A percentile compares a stretch with the other conserved stretches of the same genome.
These are phyloP conservation scores for Apis laboriosa DNA, from an alignment of 1,140 invertebrate species.

Conservation along the genomic window DNA sequence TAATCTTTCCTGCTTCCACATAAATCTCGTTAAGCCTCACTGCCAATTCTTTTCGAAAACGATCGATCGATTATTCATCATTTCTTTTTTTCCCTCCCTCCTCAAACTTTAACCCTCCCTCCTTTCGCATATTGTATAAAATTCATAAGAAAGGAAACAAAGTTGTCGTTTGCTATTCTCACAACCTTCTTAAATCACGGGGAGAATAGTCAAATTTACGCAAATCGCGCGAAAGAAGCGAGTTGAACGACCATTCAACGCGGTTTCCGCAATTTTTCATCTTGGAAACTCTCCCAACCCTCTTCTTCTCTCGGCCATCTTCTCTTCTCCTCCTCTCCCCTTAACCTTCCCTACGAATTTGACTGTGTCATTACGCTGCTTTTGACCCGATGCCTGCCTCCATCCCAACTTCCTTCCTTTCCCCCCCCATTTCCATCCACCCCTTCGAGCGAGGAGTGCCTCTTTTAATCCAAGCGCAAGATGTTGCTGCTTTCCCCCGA, in stretches of 20 bases:
- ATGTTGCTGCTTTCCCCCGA: slow-evolving; percentile 59
- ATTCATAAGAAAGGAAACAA: background rate
- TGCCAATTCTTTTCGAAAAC: slow-evolving; percentile 15
- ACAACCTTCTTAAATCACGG: background rate
- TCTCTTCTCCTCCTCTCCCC: background rate
- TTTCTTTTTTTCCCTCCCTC: background rate
- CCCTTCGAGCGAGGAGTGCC: slow-evolving; percentile 33
- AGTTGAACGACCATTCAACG: slow-evolving; percentile 54
- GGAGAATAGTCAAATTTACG: slow-evolving; percentile 4
- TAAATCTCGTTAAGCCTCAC: slow-evolving; percentile 30
- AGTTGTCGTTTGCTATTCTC: background rate
- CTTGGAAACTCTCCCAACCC: slow-evolving; percentile 24
- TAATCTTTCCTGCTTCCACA: background rate
- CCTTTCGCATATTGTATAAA: background rate
- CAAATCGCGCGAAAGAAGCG: slow-evolving; percentile 47
- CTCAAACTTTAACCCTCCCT: background rate
- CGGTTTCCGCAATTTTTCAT: slow-evolving; percentile 64
- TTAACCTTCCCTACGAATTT: slow-evolving; percentile 52
- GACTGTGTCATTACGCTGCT: slow-evolving; percentile 61
- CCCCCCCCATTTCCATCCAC: slow-evolving; percentile 45
- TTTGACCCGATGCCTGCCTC: slow-evolving; percentile 33
- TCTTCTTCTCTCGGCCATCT: background rate
- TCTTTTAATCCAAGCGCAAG: slow-evolving; percentile 68
- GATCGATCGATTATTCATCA: background rate
- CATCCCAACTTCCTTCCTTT: slow-evolving; percentile 53